phyloP scores from a whole-genome alignment of 1,140 invertebrate genomes.

The Steinernema khuongi region DNA sequence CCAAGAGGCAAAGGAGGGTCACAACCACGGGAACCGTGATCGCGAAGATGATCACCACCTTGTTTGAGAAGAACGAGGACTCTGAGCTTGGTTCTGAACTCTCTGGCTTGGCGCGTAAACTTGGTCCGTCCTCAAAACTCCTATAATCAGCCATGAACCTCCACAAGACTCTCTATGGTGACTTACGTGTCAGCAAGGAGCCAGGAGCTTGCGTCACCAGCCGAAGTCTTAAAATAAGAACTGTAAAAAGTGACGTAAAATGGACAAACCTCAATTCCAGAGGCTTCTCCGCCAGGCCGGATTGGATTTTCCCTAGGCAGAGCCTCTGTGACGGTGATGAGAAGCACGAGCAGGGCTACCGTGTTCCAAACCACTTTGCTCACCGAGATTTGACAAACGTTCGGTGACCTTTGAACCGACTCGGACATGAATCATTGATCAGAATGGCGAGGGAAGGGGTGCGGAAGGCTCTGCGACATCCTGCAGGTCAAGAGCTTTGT shows the following conservation, averaged over 20 bases:
- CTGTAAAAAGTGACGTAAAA: neutral
- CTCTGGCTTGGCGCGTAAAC: neutral
- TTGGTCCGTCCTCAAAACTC: neutral
- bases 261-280: neutral
- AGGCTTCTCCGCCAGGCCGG: neutral
- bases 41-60: neutral
- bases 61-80: neutral
- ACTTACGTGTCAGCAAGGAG: too few relatives aligned
- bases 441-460: too few relatives aligned
- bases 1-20: neutral
- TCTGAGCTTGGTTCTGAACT: too few relatives aligned
- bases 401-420: neutral
- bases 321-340: neutral
- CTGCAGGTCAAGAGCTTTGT: too few relatives aligned
- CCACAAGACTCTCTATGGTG: too few relatives aligned
- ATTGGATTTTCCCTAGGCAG: neutral
- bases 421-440: too few relatives aligned
- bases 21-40: neutral
- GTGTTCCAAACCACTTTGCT: neutral
- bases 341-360: neutral
- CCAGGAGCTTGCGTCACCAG: too few relatives aligned
- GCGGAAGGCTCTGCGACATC: too few relatives aligned
- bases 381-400: neutral
- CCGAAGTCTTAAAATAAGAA: neutral
- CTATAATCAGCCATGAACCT: too few relatives aligned